These are phyloP conservation scores for Ditylenchus weischeri DNA, from an alignment of 2,888 invertebrate genomes.

Conservation along the genomic window DNA sequence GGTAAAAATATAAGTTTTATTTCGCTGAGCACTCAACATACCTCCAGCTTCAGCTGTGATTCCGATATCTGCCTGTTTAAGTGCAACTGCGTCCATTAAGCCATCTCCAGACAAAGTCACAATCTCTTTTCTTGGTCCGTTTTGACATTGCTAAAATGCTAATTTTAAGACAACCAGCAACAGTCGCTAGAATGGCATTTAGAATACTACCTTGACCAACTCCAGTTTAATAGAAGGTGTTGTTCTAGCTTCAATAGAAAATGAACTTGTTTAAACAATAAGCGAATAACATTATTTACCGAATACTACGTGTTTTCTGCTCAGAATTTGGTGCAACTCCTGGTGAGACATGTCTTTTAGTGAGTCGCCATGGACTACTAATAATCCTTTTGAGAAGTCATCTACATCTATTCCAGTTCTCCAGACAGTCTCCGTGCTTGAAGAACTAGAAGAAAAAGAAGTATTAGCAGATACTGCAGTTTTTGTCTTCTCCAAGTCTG, in stretches of 20 bases:
- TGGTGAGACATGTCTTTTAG: slow-evolving; percentile 28
- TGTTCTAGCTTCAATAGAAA: slow-evolving; percentile 22
- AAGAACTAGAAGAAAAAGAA: no score
- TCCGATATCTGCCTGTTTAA: slow-evolving; percentile 41
- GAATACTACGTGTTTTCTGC: slow-evolving; percentile 26
- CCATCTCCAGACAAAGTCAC: slow-evolving; percentile 43
- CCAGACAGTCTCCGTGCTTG: no score
- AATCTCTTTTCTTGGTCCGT: slow-evolving; percentile 18
- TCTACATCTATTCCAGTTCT: no score
- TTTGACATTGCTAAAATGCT: slow-evolving; percentile 34
- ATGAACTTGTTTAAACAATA: no score
- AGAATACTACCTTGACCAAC: slow-evolving; percentile 21
- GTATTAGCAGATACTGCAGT: no score
- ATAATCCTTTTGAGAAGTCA: no score
- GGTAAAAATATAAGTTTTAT: not conserved
- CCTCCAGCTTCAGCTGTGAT: slow-evolving; percentile 38
- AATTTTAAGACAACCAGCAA: slow-evolving; percentile 10
- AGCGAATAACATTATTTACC: no score
- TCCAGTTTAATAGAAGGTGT: slow-evolving; percentile 34
- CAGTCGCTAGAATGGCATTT: not conserved
- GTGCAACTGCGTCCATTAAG: slow-evolving; percentile 36
- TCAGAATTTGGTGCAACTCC: slow-evolving; percentile 30
- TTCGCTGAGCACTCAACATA: not conserved
- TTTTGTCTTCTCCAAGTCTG: no score
- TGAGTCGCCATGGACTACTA: slow-evolving; percentile 33